Base-by-base conservation (phyloP, 2,888 invertebrate species). In the Furcula furcula region DNA sequence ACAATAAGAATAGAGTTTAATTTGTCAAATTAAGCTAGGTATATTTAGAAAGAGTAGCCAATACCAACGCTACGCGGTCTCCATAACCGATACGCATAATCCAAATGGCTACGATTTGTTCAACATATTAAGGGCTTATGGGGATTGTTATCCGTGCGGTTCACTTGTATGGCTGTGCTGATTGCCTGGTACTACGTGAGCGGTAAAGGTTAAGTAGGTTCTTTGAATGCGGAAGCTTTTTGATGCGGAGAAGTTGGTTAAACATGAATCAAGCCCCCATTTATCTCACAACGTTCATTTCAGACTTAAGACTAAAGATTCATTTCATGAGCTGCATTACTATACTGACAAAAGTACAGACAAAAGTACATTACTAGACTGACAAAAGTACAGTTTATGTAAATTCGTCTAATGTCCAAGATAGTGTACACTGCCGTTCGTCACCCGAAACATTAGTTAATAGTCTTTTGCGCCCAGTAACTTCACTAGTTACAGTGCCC, bases 1-100 rank as follows among this genome's bases (percentile, higher is more conserved):
- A 29, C 9, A 37, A 12, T 31, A 5, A 21, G 9, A 14, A 34
- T 59, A 65, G 52, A 49, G 61, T 54, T 36, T 40, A 30, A 47
- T 54, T 45, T 37, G 36, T 31, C 41, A 46, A 38, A 14, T 26
- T 28, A 33, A 37, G 26, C 23, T 13, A 33, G 31, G 39, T 37
- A 42, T 49, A 56, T 60, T 58, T 62, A 65, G 68, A 64, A 61
- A 61, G 59, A 57, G 48, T 34, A 40, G 48, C 40, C 46, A 60
- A 44, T 48, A 57, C 52, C 45, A 49, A 49, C 36, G 58, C 47
- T 58, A 68, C 60, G 52, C 54, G 62, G 57, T 48, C 48, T 55
- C 67, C 67, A 70, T 76, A 74, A 69, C 72, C n/a, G 72, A 75
- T 74, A 71, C 69, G 73, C 68, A 74, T 76, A 72, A 77, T 75